These are phyloP conservation scores for Mesembrinibis cayennensis DNA, from an alignment of 2,113 vertebrate species.

Conservation along the genomic window DNA sequence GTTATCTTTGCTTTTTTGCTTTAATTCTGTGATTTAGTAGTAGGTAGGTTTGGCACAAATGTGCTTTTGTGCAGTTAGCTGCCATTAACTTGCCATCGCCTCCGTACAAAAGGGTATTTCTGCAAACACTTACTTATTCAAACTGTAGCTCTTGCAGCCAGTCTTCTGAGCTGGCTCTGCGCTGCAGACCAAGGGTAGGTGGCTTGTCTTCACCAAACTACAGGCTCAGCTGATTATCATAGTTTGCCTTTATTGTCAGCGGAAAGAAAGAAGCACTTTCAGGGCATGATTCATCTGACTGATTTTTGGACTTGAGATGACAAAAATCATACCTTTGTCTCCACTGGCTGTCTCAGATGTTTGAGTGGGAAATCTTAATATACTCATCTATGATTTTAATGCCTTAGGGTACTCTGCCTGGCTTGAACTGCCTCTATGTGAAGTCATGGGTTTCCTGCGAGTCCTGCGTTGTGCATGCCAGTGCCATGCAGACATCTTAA, in stretches of 20 bases:
- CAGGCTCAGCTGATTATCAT: not conserved
- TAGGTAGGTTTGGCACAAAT: not conserved
- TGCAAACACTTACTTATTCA: not conserved
- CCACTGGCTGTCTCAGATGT: not conserved
- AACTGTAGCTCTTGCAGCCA: not conserved
- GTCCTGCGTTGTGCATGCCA: not conserved
- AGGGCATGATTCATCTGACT: not conserved
- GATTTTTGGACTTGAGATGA: not conserved
- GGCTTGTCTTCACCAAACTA: not conserved
- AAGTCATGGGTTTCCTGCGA: not conserved
- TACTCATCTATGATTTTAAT: not conserved
- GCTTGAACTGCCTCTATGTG: fast-evolving
- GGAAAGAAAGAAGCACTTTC: not conserved
- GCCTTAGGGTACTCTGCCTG: not conserved
- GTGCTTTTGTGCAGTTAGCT: not conserved
- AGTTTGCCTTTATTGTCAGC: not conserved
- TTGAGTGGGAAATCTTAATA: not conserved
- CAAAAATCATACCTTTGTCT: not conserved
- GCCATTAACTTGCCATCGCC: not conserved
- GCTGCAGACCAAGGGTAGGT: not conserved
- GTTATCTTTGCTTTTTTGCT: not conserved
- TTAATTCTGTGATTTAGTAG: not conserved
- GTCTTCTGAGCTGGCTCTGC: fast-evolving
- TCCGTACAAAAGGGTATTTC: not conserved
- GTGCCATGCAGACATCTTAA: not conserved